phyloP scores from a whole-genome alignment of 2,113 vertebrate genomes.

The Phylloscopus trochiloides region DNA sequence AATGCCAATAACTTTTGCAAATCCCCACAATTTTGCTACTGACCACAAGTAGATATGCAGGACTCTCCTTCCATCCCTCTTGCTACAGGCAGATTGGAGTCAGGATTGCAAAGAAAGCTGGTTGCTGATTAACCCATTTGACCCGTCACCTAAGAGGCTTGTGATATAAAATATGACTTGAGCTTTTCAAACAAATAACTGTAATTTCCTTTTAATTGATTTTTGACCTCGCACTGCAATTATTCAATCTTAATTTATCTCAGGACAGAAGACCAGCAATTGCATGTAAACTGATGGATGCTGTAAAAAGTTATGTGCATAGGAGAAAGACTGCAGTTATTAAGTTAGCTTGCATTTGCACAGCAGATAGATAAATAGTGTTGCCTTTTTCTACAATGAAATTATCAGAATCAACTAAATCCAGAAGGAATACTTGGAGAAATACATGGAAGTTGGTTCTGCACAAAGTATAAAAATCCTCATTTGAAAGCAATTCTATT shows the following conservation, averaged over 20 bases:
- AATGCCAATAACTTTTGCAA: neutral
- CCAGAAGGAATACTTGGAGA: neutral
- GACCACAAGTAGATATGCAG: neutral
- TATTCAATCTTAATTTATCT: constrained; percentile 39
- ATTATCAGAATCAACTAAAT: constrained; percentile 6
- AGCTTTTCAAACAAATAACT: constrained; percentile 62
- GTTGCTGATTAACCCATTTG: constrained; percentile 21
- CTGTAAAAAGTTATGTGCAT: neutral
- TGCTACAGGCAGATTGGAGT: neutral
- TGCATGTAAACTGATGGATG: neutral
- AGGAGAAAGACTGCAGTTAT: neutral
- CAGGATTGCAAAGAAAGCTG: neutral
- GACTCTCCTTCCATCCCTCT: neutral
- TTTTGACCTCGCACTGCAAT: constrained; percentile 45
- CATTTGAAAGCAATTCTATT: neutral
- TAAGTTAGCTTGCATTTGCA: neutral
- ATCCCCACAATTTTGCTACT: neutral
- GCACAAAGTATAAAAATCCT: neutral
- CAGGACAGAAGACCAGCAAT: neutral
- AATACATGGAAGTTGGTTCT: neutral
- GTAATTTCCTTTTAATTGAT: constrained; percentile 57
- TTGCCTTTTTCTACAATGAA: neutral
- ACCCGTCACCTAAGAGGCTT: constrained; percentile 5
- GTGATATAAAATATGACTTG: constrained; percentile 34
- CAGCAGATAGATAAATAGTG: neutral